A percentile compares a stretch with the other conserved stretches of the same genome.
Evolutionary conservation across 2,113 vertebrate species (phyloP).

Genomic region (Megatriorchis doriae): DNA sequence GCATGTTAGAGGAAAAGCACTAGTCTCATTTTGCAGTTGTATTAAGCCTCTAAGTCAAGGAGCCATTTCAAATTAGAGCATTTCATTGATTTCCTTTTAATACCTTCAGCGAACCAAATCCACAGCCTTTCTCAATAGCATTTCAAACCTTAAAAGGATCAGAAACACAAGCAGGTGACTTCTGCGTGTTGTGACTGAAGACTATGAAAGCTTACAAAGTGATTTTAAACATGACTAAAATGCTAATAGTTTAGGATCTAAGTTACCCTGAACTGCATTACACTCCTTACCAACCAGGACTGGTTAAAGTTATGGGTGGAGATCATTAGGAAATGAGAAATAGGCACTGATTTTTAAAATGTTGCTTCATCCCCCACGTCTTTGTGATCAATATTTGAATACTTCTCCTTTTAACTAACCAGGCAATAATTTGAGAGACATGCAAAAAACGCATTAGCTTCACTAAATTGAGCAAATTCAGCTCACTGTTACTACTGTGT

Average conservation of each 20-base stretch:
- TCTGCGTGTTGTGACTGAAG: neutral
- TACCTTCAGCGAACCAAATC: neutral
- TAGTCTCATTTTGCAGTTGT: neutral
- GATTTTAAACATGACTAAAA: neutral
- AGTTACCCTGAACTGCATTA: neutral
- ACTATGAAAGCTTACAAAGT: neutral
- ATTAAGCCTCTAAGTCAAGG: neutral
- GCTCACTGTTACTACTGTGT: neutral
- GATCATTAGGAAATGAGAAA: neutral
- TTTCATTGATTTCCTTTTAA: conserved; percentile 24
- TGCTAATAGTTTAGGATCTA: neutral
- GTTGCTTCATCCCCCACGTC: neutral
- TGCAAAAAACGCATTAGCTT: neutral
- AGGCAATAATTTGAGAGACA: neutral
- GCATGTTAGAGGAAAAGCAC: neutral
- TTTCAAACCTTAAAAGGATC: conserved; percentile 5
- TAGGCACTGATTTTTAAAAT: conserved; percentile 41
- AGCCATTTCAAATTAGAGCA: neutral
- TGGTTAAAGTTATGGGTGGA: neutral
- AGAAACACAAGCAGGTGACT: neutral
- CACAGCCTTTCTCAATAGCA: neutral
- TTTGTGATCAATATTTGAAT: conserved; percentile 45
- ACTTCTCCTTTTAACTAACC: neutral
- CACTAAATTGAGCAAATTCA: neutral
- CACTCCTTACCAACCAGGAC: neutral